A percentile compares a stretch with the other conserved stretches of the same genome.
Evolutionary conservation across 2,113 vertebrate genomes (phyloP).

Genomic region (Butorides virescens): DNA sequence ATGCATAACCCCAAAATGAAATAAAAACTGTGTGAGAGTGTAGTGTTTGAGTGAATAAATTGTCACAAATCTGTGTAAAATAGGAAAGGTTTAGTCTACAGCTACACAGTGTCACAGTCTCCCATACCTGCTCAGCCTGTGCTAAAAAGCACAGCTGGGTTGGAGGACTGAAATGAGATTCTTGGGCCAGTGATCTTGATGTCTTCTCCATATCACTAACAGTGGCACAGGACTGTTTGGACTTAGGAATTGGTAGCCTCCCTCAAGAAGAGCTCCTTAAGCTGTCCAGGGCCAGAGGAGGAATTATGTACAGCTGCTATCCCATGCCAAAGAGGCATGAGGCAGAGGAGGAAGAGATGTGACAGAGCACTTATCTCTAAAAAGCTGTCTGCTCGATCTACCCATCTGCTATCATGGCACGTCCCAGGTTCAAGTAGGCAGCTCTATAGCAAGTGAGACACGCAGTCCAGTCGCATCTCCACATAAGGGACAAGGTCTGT

Average conservation of each 20-base stretch:
- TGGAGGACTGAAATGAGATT: background rate
- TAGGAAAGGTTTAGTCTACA: background rate
- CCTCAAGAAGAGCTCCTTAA: background rate
- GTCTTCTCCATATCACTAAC: background rate
- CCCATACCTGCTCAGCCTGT: background rate
- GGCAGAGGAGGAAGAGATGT: background rate
- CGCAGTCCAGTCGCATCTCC: background rate
- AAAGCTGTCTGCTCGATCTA: background rate
- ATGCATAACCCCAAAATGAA: background rate
- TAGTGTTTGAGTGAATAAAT: background rate
- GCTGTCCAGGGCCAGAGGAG: background rate
- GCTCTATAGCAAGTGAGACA: background rate
- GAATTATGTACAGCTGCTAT: background rate
- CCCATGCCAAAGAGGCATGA: background rate
- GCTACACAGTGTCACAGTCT: background rate
- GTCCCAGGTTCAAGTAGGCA: background rate
- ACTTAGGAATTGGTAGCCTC: background rate
- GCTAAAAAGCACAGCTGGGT: background rate
- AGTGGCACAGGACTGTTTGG: background rate
- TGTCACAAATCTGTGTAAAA: background rate
- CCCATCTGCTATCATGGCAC: background rate
- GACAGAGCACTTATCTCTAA: background rate
- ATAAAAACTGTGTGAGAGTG: background rate
- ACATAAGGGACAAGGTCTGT: background rate
- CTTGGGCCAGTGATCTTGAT: background rate